phyloP scores from a whole-genome alignment of 1,140 invertebrate genomes.

The Pseudomyrmex concolor region DNA sequence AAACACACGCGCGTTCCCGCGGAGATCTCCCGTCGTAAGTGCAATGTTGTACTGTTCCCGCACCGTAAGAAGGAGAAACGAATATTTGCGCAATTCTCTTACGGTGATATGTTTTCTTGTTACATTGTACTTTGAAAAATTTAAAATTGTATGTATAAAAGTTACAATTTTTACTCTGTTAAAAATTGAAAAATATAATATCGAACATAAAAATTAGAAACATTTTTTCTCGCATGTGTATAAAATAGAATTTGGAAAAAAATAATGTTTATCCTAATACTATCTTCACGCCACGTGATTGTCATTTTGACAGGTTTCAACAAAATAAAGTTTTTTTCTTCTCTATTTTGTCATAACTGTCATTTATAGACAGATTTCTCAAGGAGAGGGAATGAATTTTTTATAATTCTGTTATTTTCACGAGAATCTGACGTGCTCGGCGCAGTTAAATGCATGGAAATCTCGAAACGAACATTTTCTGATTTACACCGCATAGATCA shows the following conservation, averaged over 20 bases:
- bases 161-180: no score
- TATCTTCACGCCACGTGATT: no score
- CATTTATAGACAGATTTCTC: slow-evolving; percentile 11
- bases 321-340: not conserved
- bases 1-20: slow-evolving; percentile 39
- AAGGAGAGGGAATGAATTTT: not conserved
- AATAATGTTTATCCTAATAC: no score
- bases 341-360: not conserved
- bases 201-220: no score
- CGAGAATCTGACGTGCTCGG: slow-evolving; percentile 30
- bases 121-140: no score
- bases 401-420: no score
- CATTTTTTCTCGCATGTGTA: no score
- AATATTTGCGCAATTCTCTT: slow-evolving; percentile 5
- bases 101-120: not conserved
- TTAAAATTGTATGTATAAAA: no score
- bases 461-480: slow-evolving; percentile 30
- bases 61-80: slow-evolving; percentile 15
- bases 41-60: not conserved
- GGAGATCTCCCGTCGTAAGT: slow-evolving; percentile 31
- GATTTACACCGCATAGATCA: slow-evolving; percentile 34
- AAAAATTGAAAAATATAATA: no score
- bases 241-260: no score
- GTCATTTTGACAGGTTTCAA: no score
- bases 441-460: slow-evolving; percentile 33